Evolutionary conservation across 2,888 invertebrate genomes (phyloP), one percentile per base, ranked within the genome.

Genomic region (Lacanobia wlatinum): DNA sequence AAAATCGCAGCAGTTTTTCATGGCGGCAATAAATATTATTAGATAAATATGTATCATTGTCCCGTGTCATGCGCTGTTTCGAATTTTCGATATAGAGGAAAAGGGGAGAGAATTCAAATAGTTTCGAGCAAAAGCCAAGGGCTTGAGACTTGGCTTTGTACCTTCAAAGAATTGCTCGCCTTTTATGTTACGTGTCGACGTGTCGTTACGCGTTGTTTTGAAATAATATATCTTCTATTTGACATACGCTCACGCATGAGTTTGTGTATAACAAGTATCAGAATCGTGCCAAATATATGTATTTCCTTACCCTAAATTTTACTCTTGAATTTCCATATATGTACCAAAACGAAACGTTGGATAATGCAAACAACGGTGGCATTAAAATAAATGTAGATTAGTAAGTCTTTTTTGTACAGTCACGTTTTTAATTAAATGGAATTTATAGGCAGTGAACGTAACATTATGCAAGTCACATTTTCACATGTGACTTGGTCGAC

Each of bases 31-130:
- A 96, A 96, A 96, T 96, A 95, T 92, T 92, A 92, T 93, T 91
- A 94, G 93, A 95, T 95, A 94, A 95, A 96, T 95, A 95, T 95
- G 94, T 95, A 95, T 94, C 93, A 93, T 93, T 94, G 94, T 90
- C 91, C 93, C 90, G 87, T 93, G 94, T 92, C 94, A 92, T 87
- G 90, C 83, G 84, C 86, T 81, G 84, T 88, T 88, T 90, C 88
- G 90, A 90, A 67, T 78, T 66, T 64, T 67, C 64, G 67, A 79
- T 91, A 90, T 90, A 90, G 89, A 89, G 81, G 58, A 76, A n/a
- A 79, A 83, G 87, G 91, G 91, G 91, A 85, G 89, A 82, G 88
- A 90, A 92, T 93, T 92, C 92, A 91, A 93, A 93, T 92, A 91
- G 92, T 93, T 93, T 90, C 71, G 87, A 90, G 84, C 89, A 80